These are phyloP conservation scores for Sarcophilus harrisii DNA, from an alignment of 2,797 vertebrate species.

Conservation along the genomic window DNA sequence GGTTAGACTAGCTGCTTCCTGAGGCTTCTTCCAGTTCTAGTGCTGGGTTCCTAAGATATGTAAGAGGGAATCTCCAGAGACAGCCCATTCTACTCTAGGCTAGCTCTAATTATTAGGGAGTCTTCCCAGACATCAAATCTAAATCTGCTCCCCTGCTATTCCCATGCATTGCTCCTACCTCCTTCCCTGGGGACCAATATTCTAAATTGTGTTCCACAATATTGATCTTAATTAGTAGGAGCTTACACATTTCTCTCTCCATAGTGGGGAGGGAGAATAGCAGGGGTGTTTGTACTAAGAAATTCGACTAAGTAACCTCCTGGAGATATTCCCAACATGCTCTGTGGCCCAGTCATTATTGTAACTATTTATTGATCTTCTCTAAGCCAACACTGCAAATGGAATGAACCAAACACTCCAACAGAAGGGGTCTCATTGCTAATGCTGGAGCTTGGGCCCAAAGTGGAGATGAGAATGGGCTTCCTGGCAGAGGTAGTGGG, in stretches of 20 bases:
- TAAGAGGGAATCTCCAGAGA: background rate
- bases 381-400: background rate
- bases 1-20: background rate
- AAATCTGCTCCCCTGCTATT: background rate
- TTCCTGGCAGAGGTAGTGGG: background rate
- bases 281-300: background rate
- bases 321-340: background rate
- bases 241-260: background rate
- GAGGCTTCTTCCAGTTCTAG: background rate
- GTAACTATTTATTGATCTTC: background rate
- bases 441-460: background rate
- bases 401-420: background rate
- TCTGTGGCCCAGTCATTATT: background rate
- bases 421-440: background rate
- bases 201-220: background rate
- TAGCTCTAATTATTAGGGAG: too few species aligned
- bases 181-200: background rate
- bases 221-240: background rate
- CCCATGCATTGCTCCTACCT: background rate
- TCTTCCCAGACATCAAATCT: background rate
- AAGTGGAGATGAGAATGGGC: background rate
- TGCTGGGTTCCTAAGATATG: background rate
- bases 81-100: background rate
- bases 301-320: background rate
- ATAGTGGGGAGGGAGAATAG: background rate